Evolutionary conservation across 2,113 vertebrate genomes (phyloP).

Genomic region (Dasyurus viverrinus): DNA sequence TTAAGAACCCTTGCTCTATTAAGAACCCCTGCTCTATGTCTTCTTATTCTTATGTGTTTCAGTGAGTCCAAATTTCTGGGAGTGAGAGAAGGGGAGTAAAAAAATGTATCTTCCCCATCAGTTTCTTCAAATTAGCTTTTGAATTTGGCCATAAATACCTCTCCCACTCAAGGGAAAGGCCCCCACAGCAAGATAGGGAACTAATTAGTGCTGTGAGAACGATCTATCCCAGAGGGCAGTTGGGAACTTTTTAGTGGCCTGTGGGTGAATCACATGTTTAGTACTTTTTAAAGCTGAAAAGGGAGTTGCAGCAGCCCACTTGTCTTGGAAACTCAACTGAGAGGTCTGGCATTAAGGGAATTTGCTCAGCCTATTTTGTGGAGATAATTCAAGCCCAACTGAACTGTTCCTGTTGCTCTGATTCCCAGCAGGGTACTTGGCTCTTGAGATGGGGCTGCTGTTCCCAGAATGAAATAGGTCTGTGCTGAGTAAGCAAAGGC

Average conservation of each 20-base stretch:
- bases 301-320: not conserved
- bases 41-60: not conserved
- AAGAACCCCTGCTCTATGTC: not conserved
- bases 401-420: not conserved
- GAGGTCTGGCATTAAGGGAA: not conserved
- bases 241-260: not conserved
- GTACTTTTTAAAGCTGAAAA: not conserved
- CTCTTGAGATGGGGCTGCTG: constrained; percentile 27
- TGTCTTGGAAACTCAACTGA: constrained; percentile 5
- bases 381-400: not conserved
- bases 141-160: too few species aligned
- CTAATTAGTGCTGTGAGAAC: not conserved
- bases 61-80: not conserved
- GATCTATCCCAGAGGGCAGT: not conserved
- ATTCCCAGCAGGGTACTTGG: not conserved
- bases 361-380: not conserved
- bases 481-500: not conserved
- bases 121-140: not conserved
- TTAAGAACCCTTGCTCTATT: not conserved
- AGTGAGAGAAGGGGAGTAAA: not conserved
- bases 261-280: not conserved
- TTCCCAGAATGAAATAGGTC: not conserved
- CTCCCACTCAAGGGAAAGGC: not conserved
- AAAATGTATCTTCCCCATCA: not conserved
- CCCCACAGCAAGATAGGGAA: not conserved